A percentile compares a stretch with the other conserved stretches of the same genome.
These are phyloP conservation scores for Balaeniceps rex DNA, from an alignment of 2,113 vertebrate species.

Conservation along the genomic window DNA sequence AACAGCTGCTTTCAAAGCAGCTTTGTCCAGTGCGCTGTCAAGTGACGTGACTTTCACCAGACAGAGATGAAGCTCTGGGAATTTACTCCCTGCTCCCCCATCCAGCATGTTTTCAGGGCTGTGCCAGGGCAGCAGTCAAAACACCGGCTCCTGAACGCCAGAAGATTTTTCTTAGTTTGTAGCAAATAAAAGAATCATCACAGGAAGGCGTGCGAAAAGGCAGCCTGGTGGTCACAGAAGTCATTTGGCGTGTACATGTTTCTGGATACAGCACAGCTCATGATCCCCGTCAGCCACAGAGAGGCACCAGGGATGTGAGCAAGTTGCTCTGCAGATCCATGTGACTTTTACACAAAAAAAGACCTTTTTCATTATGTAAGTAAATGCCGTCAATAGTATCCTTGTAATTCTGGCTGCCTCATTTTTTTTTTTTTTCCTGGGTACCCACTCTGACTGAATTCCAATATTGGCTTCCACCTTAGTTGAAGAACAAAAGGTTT, in stretches of 20 bases:
- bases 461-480: neutral
- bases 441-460: neutral
- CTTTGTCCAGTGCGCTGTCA: neutral
- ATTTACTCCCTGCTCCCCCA: neutral
- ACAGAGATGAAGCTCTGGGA: neutral
- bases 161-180: neutral
- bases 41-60: neutral
- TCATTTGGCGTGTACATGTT: neutral
- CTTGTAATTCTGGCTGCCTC: neutral
- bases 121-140: neutral
- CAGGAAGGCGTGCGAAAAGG: neutral
- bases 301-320: neutral
- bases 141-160: neutral
- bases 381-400: neutral
- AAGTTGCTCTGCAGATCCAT: neutral
- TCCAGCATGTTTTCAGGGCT: neutral
- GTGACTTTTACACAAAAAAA: neutral
- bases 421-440: neutral
- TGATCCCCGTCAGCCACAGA: accelerated
- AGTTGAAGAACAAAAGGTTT: neutral
- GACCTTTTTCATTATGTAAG: neutral
- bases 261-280: neutral
- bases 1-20: slow-evolving; percentile 18
- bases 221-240: neutral
- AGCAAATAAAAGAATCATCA: neutral